Percentiles rank a stretch among this genome's conserved stretches.
Conservation (phyloP, 2,113 vertebrate species). For the Crotophaga sulcirostris region DNA sequence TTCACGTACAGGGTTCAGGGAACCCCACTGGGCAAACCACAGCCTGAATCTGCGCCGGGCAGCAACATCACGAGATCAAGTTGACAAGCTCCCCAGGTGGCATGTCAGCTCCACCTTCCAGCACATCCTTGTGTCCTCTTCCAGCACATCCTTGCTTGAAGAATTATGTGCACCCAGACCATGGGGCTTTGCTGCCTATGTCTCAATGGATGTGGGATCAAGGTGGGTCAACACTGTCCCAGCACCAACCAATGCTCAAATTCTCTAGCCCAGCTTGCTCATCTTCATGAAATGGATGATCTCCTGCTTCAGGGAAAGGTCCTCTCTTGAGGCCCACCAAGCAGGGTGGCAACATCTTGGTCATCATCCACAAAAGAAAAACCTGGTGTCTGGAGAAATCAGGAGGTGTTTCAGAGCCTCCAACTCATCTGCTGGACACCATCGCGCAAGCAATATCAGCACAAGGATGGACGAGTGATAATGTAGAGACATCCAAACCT, state of each 20-base stretch:
- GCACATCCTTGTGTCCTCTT: no score
- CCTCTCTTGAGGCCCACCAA: background rate
- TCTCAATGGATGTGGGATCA: background rate
- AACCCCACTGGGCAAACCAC: background rate
- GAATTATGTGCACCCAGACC: fast-evolving
- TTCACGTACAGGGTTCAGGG: fast-evolving
- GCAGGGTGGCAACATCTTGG: background rate
- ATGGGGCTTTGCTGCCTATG: background rate
- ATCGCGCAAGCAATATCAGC: background rate
- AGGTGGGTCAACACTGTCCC: background rate
- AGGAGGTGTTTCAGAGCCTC: background rate
- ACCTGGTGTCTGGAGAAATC: background rate
- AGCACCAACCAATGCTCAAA: background rate
- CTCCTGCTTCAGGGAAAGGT: background rate
- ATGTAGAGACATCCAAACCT: fast-evolving
- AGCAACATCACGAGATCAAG: background rate
- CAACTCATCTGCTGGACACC: background rate
- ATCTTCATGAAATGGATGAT: background rate
- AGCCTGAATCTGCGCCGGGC: background rate
- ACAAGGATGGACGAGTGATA: fast-evolving
- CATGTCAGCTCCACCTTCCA: background rate
- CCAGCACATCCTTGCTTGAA: background rate
- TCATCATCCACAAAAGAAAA: background rate
- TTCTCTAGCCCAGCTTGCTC: background rate
- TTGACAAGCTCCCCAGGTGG: background rate